A percentile compares a stretch with the other conserved stretches of the same genome.
Conservation (phyloP, 2,797 vertebrate species). For the Myotis daubentonii region DNA sequence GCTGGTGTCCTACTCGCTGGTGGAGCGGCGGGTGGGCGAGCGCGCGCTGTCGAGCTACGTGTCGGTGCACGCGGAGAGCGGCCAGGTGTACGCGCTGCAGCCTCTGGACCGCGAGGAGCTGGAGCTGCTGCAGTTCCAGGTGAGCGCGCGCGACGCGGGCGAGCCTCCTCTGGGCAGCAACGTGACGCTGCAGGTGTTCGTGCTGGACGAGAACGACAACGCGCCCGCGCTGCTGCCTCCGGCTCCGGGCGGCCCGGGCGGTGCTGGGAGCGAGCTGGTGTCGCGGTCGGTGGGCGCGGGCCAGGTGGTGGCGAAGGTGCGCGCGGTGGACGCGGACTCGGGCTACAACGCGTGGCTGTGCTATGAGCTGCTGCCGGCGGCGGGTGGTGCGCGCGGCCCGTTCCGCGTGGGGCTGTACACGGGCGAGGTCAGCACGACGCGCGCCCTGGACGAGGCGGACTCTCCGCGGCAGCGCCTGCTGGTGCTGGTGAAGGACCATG, state of each 20-base stretch:
- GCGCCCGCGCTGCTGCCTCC: not conserved
- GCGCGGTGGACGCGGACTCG: constrained; percentile 81
- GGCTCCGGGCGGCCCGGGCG: too few species aligned
- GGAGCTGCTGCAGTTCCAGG: constrained; percentile 47
- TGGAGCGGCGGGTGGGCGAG: constrained; percentile 72
- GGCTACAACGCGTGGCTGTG: constrained; percentile 68
- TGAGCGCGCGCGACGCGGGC: not conserved
- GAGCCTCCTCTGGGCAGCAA: not conserved
- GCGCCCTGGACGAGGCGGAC: too few species aligned
- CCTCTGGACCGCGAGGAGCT: constrained; percentile 83
- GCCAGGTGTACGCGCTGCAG: constrained; percentile 81
- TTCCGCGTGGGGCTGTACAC: too few species aligned
- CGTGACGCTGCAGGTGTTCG: constrained; percentile 4
- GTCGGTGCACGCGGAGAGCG: constrained; percentile 76
- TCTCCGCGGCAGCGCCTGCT: too few species aligned
- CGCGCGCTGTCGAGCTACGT: constrained; percentile 82
- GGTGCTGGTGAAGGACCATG: too few species aligned
- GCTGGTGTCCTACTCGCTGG: constrained; percentile 72
- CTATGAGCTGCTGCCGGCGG: too few species aligned
- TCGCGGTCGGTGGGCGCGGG: constrained; percentile 85
- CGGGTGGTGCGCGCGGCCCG: too few species aligned
- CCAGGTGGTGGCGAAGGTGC: constrained; percentile 78
- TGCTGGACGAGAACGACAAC: not conserved
- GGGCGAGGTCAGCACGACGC: too few species aligned
- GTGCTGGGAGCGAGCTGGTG: constrained; percentile 89